Evolutionary conservation across 2,113 vertebrate species (phyloP).

Genomic region (Chinchilla lanigera): DNA sequence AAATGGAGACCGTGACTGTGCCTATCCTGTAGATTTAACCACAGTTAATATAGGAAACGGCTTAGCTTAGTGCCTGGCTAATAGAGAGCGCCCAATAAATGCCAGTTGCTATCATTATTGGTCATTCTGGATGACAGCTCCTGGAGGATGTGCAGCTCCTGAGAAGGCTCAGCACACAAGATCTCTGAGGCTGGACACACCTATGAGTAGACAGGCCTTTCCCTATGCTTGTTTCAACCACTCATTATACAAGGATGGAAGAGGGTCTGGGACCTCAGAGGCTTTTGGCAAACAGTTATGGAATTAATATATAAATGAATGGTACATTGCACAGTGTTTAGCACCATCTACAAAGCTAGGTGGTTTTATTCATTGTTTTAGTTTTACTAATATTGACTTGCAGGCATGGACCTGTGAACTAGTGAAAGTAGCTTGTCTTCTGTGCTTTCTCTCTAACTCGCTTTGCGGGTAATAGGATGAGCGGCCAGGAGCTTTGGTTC

Average conservation of each 20-base stretch:
- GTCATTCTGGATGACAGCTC: neutral
- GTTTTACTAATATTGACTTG: neutral
- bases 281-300: neutral
- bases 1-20: neutral
- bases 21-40: neutral
- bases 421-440: neutral
- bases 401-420: neutral
- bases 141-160: neutral
- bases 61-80: neutral
- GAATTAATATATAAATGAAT: neutral
- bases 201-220: neutral
- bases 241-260: neutral
- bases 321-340: neutral
- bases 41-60: neutral
- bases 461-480: neutral
- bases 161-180: neutral
- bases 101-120: neutral
- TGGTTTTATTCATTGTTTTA: neutral
- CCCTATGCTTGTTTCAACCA: neutral
- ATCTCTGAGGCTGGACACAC: neutral
- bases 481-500: neutral
- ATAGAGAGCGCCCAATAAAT: neutral
- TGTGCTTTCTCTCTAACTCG: neutral
- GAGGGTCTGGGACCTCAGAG: neutral
- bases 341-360: neutral